Percentiles rank a stretch among this genome's conserved stretches.
Evolutionary conservation across 2,797 vertebrate genomes (phyloP).

Genomic region (Streptopelia turtur): DNA sequence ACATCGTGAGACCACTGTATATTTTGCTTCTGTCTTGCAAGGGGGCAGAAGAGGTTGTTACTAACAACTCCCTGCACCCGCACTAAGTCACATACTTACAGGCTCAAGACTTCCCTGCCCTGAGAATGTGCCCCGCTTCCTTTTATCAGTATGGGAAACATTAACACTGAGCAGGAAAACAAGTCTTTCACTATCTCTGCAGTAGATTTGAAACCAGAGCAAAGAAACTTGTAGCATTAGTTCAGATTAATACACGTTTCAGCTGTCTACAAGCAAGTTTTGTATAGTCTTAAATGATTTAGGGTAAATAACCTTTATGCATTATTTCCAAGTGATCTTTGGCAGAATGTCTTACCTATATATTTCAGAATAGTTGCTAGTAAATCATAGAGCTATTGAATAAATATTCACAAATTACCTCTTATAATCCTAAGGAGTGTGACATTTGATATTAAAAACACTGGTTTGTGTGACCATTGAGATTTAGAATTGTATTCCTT

Average conservation of each 20-base stretch:
- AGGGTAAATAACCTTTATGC: background rate
- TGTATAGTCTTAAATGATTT: background rate
- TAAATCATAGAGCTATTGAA: background rate
- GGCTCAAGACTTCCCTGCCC: background rate
- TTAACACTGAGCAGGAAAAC: background rate
- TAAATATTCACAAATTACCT: background rate
- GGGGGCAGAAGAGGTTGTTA: background rate
- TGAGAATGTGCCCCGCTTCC: background rate
- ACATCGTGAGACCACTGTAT: background rate
- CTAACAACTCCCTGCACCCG: background rate
- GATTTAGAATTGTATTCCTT: background rate
- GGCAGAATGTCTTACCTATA: background rate
- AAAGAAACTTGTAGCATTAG: background rate
- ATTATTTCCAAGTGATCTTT: background rate
- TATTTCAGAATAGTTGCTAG: background rate
- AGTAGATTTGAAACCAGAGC: background rate
- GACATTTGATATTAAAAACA: background rate
- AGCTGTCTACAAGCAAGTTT: background rate
- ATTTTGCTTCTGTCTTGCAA: background rate
- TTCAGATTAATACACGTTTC: background rate
- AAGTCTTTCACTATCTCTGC: background rate
- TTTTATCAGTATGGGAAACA: background rate
- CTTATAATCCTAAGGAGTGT: background rate
- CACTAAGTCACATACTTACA: fast-evolving
- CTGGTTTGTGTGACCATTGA: background rate